Conservation (phyloP, 92 coral and sea anemone species). For the Anthopleura xanthogrammica region DNA sequence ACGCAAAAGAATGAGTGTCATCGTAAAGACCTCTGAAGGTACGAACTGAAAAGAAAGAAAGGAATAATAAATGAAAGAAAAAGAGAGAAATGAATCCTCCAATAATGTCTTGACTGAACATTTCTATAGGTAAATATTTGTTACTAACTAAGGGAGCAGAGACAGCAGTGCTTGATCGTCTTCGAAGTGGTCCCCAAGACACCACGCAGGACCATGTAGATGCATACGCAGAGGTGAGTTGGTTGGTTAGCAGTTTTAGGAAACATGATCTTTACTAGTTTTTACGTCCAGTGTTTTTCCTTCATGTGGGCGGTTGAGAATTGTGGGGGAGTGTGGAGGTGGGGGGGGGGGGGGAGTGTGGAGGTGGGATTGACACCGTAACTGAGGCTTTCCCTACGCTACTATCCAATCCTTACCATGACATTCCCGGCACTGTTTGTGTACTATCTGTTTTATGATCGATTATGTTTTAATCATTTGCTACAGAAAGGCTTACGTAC, state of each 20-base stretch:
- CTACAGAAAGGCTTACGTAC: conserved; percentile 94
- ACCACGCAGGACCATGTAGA: conserved; percentile 81
- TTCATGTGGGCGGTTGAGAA: no score
- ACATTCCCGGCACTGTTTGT: neutral
- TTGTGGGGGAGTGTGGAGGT: no score
- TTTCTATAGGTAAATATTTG: conserved; percentile 53
- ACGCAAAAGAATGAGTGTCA: conserved; percentile 95
- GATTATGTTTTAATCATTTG: neutral
- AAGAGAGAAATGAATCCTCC: neutral
- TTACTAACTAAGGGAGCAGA: conserved; percentile 94
- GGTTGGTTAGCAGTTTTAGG: neutral
- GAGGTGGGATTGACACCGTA: no score
- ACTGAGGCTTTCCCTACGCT: no score
- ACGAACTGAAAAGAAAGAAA: neutral
- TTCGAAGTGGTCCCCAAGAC: conserved; percentile 74
- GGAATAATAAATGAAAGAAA: neutral
- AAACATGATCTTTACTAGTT: neutral
- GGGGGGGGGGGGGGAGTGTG: no score
- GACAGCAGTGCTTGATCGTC: conserved; percentile 80
- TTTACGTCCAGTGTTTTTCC: no score
- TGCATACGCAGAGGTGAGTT: conserved; percentile 85
- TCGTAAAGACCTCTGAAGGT: conserved; percentile 84
- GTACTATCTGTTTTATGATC: no score
- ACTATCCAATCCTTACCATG: no score
- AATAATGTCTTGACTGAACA: neutral